Percentiles rank a stretch among this genome's conserved stretches.
phyloP scores from a whole-genome alignment of 2,888 invertebrate species.

The Anorthoa munda region DNA sequence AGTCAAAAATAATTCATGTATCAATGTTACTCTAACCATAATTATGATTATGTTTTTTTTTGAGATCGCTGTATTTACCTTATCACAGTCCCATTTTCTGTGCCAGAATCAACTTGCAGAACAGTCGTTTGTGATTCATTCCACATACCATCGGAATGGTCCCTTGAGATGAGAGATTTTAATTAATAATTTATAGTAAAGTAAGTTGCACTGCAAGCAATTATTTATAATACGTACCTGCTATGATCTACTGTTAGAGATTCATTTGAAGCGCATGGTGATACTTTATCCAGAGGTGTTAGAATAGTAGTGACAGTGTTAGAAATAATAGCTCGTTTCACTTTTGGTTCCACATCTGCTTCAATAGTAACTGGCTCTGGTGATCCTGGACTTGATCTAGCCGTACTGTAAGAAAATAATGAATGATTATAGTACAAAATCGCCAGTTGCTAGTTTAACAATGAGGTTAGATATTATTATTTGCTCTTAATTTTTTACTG shows the following conservation, averaged over 20 bases:
- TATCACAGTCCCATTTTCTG: constrained; percentile 92
- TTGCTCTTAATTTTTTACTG: neutral
- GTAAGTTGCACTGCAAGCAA: no score
- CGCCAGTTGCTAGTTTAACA: neutral
- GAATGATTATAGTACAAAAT: constrained; percentile 1
- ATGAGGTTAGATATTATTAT: neutral
- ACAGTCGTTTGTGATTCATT: constrained; percentile 97
- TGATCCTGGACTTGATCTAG: constrained; percentile 93
- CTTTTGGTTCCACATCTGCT: constrained; percentile 78
- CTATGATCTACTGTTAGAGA: constrained; percentile 95
- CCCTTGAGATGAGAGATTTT: constrained; percentile 83
- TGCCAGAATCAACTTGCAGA: constrained; percentile 93
- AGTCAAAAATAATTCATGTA: neutral
- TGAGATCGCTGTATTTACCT: constrained; percentile 73
- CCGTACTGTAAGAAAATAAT: constrained; percentile 81
- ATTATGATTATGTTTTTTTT: no score
- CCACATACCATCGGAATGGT: constrained; percentile 97
- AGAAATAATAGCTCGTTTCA: constrained; percentile 77
- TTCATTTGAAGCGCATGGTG: constrained; percentile 96
- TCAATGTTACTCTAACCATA: neutral
- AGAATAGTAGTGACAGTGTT: constrained; percentile 82
- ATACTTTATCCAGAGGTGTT: constrained; percentile 89
- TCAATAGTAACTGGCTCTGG: constrained; percentile 84
- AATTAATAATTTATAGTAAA: neutral
- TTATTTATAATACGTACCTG: constrained; percentile 73